Evolutionary conservation across 1,140 invertebrate genomes (phyloP).

Genomic region (Reticulitermes speratus): DNA sequence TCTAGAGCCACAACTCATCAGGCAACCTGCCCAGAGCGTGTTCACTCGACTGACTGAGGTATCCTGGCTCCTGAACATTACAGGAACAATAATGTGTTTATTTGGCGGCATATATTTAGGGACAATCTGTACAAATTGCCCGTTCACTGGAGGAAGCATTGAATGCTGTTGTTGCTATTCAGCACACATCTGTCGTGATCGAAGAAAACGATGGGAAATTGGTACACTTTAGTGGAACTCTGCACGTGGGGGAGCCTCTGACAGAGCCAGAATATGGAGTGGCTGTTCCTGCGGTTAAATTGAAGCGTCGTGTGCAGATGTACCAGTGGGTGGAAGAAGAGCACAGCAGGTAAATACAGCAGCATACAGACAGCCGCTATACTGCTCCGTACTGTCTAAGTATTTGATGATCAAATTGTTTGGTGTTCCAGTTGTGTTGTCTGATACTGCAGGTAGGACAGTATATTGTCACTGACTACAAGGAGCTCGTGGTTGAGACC

Average conservation of each 20-base stretch:
- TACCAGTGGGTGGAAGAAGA: constrained; percentile 88
- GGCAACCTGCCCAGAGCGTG: no score
- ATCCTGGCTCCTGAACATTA: no score
- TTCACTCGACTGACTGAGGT: no score
- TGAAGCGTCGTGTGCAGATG: constrained; percentile 81
- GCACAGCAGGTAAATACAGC: constrained; percentile 47
- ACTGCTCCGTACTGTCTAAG: no score
- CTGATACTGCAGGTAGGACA: no score
- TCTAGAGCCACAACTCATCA: no score
- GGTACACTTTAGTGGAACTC: constrained; percentile 70
- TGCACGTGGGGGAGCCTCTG: constrained; percentile 74
- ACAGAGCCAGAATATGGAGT: constrained; percentile 79
- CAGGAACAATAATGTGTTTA: no score
- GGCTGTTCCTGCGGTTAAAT: constrained; percentile 68
- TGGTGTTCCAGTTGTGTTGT: no score
- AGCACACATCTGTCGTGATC: constrained; percentile 53
- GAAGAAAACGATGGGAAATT: constrained; percentile 70
- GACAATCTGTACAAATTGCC: constrained; percentile 66
- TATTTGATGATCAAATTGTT: no score
- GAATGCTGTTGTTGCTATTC: constrained; percentile 57
- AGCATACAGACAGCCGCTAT: neutral
- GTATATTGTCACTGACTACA: no score
- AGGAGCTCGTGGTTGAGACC: no score
- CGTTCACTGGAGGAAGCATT: constrained; percentile 70
- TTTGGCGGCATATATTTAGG: constrained; percentile 47